Evolutionary conservation across 2,797 vertebrate genomes (phyloP).

Genomic region (Anomalospiza imberbis): DNA sequence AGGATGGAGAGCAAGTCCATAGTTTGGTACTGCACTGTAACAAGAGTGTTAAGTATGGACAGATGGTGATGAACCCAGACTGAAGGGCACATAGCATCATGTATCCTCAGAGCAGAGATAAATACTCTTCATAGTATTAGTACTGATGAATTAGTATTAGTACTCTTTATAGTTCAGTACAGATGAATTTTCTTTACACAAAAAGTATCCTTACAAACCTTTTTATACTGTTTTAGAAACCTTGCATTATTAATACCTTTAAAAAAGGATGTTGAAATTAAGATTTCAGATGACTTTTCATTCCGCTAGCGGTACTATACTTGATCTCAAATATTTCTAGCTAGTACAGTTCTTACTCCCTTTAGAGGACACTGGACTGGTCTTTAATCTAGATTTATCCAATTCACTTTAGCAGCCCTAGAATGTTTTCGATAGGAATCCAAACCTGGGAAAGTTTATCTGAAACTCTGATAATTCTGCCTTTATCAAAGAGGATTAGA

Average conservation of each 20-base stretch:
- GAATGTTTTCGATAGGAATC: not conserved
- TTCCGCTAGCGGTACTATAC: not conserved
- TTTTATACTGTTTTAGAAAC: not conserved
- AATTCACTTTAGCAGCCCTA: not conserved
- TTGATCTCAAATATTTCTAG: not conserved
- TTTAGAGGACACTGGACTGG: not conserved
- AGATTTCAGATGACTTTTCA: not conserved
- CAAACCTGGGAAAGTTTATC: not conserved
- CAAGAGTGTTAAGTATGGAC: not conserved
- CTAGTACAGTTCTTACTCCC: not conserved
- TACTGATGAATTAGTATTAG: not conserved
- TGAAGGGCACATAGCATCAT: not conserved
- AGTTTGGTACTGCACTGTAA: not conserved
- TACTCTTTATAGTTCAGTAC: not conserved
- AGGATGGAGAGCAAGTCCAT: not conserved
- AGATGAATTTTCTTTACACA: not conserved
- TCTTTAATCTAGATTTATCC: not conserved
- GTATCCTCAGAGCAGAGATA: not conserved
- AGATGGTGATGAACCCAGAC: not conserved
- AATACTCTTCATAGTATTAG: not conserved
- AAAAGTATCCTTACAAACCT: not conserved
- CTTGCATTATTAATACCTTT: not conserved
- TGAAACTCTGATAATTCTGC: not conserved
- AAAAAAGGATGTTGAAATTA: not conserved
- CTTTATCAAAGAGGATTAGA: not conserved